Conservation (phyloP, 2,888 invertebrate genomes). For the Elgonia sp. region DNA sequence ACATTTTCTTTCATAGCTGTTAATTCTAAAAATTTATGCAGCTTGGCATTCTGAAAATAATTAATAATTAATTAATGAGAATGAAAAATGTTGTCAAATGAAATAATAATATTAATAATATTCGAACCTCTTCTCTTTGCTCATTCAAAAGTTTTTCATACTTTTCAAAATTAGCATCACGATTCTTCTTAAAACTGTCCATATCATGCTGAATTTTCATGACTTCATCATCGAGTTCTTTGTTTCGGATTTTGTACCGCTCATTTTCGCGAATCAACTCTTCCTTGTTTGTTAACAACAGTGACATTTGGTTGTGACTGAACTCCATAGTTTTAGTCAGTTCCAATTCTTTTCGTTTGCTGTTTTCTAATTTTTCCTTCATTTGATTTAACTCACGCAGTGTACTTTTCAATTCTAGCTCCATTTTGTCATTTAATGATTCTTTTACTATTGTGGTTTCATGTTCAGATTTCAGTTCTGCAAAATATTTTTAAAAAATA, state of each 20-base stretch:
- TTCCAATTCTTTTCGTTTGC: slow-evolving; percentile 20
- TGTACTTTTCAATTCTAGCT: slow-evolving; percentile 45
- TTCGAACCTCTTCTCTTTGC: slow-evolving; percentile 19
- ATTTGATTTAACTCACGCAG: slow-evolving; percentile 31
- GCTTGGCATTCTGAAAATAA: background rate
- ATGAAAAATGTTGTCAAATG: too few species aligned
- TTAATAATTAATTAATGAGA: too few species aligned
- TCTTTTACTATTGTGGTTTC: slow-evolving; percentile 31
- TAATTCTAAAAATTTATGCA: background rate
- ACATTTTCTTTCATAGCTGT: background rate
- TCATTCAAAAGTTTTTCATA: slow-evolving; percentile 33
- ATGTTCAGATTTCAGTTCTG: slow-evolving; percentile 14
- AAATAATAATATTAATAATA: background rate
- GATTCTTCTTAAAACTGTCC: slow-evolving; percentile 36
- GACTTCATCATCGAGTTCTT: slow-evolving; percentile 31
- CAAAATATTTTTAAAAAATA: slow-evolving; percentile 1
- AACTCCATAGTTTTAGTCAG: slow-evolving; percentile 16
- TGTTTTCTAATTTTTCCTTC: slow-evolving; percentile 15
- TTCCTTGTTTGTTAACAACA: slow-evolving; percentile 20
- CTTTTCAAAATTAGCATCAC: slow-evolving; percentile 8
- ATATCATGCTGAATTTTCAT: background rate
- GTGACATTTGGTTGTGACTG: background rate
- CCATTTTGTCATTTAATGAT: slow-evolving; percentile 46
- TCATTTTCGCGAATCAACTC: slow-evolving; percentile 51
- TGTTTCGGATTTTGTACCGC: slow-evolving; percentile 23